Base-by-base conservation (phyloP, 1,140 invertebrate genomes). In the Gonatopus flavifemur region DNA sequence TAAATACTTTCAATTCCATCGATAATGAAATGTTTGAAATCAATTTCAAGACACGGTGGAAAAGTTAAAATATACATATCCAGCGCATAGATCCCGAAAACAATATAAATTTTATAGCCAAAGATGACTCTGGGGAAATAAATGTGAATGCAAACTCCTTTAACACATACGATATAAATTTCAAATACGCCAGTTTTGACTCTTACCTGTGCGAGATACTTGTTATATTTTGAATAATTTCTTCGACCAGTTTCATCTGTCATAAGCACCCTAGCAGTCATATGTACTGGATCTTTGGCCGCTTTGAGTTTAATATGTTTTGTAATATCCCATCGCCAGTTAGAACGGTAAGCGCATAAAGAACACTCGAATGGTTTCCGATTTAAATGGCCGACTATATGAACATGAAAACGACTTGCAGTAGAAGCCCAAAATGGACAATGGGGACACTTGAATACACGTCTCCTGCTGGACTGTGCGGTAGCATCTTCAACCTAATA, bases 331-430 rank as follows among this genome's bases (percentile, higher is more conserved):
- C 93, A 96, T 53, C 91, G 83, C 93, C 93, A 96, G 76, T 96
- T 96, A 18, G 92, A 95, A 53, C 92, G 86, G 68, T 95, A 94
- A 18, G 89, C 86, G 79, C 95, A 98, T 3, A 91, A 80, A 3
- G 94, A 96, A 80, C 95, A 98, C 77, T 94, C 91, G 70, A 96
- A 97, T 3, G 94, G 94, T 70, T 94, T 93, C 69, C 89, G 90
- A 74, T 94, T 94, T 50, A 93, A 80, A 78, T 94, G 92, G 15
- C 91, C 91, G 16, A 94, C 91, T 57, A 94, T 93, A 74, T 94
- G 93, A 15, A 94, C 91, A 70, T 94, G 92, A 76, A 94, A 94
- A 55, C 92, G 83, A 22, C 90, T 93, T n/a, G 91, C 91, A 16
- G 89, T 93, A 9, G 88, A 88, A 15, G 91, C 90, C 89, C 90